These are phyloP conservation scores for Malurus alboscapulatus DNA, from an alignment of 2,113 vertebrate species.

Conservation along the genomic window DNA sequence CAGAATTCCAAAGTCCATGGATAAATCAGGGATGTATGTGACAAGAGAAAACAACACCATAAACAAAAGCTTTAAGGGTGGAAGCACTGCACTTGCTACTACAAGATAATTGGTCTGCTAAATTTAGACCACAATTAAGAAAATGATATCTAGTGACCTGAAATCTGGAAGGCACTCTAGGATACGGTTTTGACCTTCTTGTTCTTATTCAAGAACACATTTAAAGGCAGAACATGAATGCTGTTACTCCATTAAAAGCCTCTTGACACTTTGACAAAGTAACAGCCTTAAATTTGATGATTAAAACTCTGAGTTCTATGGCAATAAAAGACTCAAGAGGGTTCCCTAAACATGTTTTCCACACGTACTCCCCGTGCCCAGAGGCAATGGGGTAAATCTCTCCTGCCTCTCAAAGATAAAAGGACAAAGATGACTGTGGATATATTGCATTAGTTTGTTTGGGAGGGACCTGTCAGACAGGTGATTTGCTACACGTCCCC, in stretches of 20 bases:
- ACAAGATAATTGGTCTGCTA: not conserved
- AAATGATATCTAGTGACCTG: not conserved
- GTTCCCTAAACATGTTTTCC: not conserved
- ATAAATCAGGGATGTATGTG: not conserved
- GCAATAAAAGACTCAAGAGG: not conserved
- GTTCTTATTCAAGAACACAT: not conserved
- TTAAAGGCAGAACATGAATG: not conserved
- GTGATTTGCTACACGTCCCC: not conserved
- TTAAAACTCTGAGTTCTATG: not conserved
- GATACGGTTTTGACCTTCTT: not conserved
- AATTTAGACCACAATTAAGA: slow-evolving; percentile 13
- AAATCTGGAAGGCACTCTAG: not conserved
- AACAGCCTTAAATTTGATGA: not conserved
- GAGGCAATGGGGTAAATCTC: not conserved
- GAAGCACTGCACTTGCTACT: not conserved
- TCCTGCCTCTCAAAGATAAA: not conserved
- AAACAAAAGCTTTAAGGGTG: not conserved
- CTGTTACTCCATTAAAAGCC: not conserved
- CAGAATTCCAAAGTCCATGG: not conserved
- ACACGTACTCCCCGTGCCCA: not conserved
- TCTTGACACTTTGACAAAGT: not conserved
- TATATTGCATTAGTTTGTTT: not conserved
- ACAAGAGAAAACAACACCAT: not conserved
- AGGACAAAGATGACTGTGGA: not conserved
- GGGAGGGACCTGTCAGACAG: not conserved